Base-by-base conservation (phyloP, 2,888 invertebrate species). In the Andrena fulva region DNA sequence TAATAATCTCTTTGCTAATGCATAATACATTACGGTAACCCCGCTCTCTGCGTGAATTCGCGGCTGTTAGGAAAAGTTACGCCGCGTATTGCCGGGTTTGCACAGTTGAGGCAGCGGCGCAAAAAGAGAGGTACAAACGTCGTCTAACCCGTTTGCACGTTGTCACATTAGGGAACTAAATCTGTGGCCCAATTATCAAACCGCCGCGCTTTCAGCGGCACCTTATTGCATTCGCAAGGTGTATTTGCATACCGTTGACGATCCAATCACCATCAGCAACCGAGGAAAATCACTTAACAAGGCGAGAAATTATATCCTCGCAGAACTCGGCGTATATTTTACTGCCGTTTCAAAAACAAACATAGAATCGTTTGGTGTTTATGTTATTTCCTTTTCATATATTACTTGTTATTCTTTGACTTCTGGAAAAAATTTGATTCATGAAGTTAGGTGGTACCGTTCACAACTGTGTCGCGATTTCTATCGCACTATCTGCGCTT, bases 111-210 rank as follows among this genome's bases (percentile, higher is more conserved):
- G 24, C 12, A 8, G 16, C 24, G 10, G 31, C 64, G 29, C 42
- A 42, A 16, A 59, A 60, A n/a, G 12, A 50, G 48, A 78, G 20
- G 6, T 42, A n/a, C 7, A 16, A 12, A 31, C n/a, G 54, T 77
- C 33, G 77, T 31, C 66, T 63, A 64, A 67, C 62, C 60, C 78
- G 86, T 85, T 85, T 69, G 69, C 84, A n/a, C 48, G 67, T 87
- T 88, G 85, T 87, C 85, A 77, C 68, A 74, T 85, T 77, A 27
- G 76, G 59, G 68, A 67, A 82, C 60, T 85, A 85, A 89, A 89
- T 83, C 81, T 68, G 78, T 56, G 81, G 80, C 78, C 75, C 78
- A 84, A 87, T 85, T 89, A 87, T 84, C 77, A 73, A 56, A 16
- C 35, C 16, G 54, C 20, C 60, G 50, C 50, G 80, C 12, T 29